phyloP scores from a whole-genome alignment of 1,140 invertebrate species.

The Panagrolaimus sp. region DNA sequence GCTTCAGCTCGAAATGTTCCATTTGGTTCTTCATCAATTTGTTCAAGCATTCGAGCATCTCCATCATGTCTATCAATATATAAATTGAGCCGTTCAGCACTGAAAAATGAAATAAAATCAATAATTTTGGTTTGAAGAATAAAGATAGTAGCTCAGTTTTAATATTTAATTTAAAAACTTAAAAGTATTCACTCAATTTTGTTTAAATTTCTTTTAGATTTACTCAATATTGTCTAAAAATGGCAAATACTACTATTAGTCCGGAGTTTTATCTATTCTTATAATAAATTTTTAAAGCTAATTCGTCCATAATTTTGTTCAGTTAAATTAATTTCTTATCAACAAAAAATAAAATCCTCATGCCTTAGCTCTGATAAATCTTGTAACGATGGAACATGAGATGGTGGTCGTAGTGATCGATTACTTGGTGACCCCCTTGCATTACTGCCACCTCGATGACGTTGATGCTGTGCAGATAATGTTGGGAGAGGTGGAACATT shows the following conservation, averaged over 20 bases:
- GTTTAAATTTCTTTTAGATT: too few relatives aligned
- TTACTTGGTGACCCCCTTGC: not conserved
- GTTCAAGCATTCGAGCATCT: slow-evolving; percentile 26
- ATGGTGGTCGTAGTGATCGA: not conserved
- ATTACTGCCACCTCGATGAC: too few relatives aligned
- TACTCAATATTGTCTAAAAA: too few relatives aligned
- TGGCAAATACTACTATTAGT: too few relatives aligned
- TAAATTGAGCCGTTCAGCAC: slow-evolving; percentile 43
- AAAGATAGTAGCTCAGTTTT: too few relatives aligned
- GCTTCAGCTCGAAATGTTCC: slow-evolving; percentile 39
- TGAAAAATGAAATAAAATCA: too few relatives aligned
- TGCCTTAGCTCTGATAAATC: not conserved
- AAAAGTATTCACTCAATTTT: too few relatives aligned
- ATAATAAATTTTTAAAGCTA: not conserved
- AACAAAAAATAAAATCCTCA: too few relatives aligned
- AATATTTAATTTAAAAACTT: too few relatives aligned
- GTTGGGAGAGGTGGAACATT: not conserved
- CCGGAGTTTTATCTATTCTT: too few relatives aligned
- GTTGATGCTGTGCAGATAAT: not conserved
- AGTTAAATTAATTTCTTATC: not conserved
- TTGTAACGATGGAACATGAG: slow-evolving; percentile 10
- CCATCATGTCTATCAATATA: slow-evolving; percentile 42
- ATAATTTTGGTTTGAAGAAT: too few relatives aligned
- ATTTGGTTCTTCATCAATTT: slow-evolving; percentile 31
- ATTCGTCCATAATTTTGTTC: slow-evolving; percentile 3